These are phyloP conservation scores for Orthonyx spaldingii DNA, from an alignment of 2,113 vertebrate genomes.

Conservation along the genomic window DNA sequence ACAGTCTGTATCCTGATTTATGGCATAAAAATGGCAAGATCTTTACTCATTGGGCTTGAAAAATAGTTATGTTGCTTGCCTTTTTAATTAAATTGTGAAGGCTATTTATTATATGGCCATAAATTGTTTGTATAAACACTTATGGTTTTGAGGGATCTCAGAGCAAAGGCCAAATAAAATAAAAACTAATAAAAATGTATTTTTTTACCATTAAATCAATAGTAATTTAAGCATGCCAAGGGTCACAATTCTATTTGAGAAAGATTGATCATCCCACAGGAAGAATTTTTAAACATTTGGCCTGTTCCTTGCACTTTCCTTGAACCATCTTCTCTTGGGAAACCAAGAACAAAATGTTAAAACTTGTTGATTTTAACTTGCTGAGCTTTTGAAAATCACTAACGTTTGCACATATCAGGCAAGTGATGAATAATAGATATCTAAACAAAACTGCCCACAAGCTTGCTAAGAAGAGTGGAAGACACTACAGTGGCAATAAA, in stretches of 20 bases:
- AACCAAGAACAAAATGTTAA: neutral
- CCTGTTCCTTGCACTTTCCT: neutral
- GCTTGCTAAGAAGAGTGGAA: neutral
- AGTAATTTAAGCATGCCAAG: neutral
- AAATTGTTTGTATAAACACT: neutral
- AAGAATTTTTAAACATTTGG: neutral
- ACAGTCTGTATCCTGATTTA: slow-evolving; percentile 1
- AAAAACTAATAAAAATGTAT: neutral
- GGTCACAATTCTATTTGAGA: neutral
- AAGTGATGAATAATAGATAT: neutral
- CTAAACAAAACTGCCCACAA: neutral
- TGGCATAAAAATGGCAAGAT: neutral
- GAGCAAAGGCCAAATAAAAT: slow-evolving; percentile 1
- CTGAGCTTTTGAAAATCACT: neutral
- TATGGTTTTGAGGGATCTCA: neutral
- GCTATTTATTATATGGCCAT: neutral
- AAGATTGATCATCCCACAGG: neutral
- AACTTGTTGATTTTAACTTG: neutral
- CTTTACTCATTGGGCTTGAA: neutral
- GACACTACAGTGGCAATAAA: neutral
- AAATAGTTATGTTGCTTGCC: neutral
- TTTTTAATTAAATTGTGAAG: slow-evolving; percentile 26
- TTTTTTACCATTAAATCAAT: slow-evolving; percentile 10
- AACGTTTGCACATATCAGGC: neutral
- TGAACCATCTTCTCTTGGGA: neutral